Evolutionary conservation across 2,888 invertebrate species (phyloP).

Genomic region (Liodrosophila aerea): DNA sequence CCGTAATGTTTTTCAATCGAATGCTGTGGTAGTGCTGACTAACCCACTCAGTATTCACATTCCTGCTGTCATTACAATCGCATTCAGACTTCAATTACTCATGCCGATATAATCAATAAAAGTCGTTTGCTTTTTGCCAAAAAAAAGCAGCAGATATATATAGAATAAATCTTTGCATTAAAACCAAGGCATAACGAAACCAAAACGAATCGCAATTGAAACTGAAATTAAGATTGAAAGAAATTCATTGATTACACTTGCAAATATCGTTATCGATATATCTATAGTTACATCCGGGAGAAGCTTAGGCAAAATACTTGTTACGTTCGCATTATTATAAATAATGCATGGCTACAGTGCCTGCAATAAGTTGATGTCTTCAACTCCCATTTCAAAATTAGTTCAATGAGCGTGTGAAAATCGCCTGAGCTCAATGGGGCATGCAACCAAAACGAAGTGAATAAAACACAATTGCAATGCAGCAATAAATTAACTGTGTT

Average conservation of each 20-base stretch:
- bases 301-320: constrained; percentile 24
- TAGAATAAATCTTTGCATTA: constrained; percentile 42
- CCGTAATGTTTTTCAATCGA: background rate
- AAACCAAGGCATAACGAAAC: constrained; percentile 51
- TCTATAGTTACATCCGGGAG: constrained; percentile 63
- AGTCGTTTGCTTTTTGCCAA: constrained; percentile 37
- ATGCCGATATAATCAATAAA: constrained; percentile 66
- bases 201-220: constrained; percentile 47
- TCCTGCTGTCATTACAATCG: constrained; percentile 58
- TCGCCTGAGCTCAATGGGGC: constrained; percentile 68
- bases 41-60: constrained; percentile 52
- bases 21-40: too few species aligned
- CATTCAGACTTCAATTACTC: constrained; percentile 63
- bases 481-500: constrained; percentile 53
- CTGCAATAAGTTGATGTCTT: constrained; percentile 8
- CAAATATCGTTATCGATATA: constrained; percentile 53
- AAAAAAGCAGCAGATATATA: constrained; percentile 18
- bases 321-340: constrained; percentile 2
- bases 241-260: constrained; percentile 62
- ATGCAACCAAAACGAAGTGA: constrained; percentile 20
- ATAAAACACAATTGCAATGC: constrained; percentile 46
- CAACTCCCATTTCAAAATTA: constrained; percentile 27
- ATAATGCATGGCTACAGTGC: constrained; percentile 26
- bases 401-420: constrained; percentile 47
- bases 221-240: constrained; percentile 29